Conservation (phyloP, 2,113 vertebrate genomes). For the Odobenus rosmarus region DNA sequence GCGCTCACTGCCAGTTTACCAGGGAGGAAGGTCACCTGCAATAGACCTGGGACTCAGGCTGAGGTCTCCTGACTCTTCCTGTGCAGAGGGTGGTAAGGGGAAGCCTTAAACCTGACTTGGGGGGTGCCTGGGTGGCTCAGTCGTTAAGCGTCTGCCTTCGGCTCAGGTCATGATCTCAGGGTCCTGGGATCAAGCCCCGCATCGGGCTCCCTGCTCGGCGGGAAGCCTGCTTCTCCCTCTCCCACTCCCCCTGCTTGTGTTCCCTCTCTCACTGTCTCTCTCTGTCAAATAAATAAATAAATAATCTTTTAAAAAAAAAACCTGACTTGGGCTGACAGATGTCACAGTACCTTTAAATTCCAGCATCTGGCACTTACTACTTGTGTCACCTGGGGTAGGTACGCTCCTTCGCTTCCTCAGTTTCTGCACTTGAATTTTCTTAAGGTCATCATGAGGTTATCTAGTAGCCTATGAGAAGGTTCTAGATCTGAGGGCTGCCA, state of each 20-base stretch:
- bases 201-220: no score
- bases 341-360: background rate
- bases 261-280: no score
- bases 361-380: background rate
- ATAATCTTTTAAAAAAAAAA: no score
- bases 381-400: background rate
- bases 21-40: background rate
- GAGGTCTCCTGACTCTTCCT: background rate
- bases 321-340: background rate
- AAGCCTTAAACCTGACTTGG: background rate
- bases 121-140: no score
- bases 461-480: background rate
- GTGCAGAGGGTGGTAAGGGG: background rate
- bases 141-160: no score
- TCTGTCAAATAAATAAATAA: no score
- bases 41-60: background rate
- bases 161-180: no score
- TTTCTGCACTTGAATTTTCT: background rate
- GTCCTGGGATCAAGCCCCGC: no score
- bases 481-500: fast-evolving
- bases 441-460: background rate
- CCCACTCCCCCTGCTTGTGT: no score
- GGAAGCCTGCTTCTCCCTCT: no score
- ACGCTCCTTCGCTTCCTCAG: background rate
- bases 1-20: no score